Base-by-base conservation (phyloP, 2,797 vertebrate species). In the Poeciliopsis infans region DNA sequence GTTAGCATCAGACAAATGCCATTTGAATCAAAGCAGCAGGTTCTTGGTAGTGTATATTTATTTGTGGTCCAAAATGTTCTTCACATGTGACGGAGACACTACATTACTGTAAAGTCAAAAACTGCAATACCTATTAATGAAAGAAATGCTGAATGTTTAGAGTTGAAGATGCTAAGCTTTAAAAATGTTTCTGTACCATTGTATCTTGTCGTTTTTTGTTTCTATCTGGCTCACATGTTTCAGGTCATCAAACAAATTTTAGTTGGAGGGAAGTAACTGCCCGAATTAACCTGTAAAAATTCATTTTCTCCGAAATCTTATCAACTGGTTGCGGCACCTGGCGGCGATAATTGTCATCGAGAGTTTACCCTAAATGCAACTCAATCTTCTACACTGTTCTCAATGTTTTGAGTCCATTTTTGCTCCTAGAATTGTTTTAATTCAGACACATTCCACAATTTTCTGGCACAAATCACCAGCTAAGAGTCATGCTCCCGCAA, bases 1-100 rank as follows among this genome's bases (percentile, higher is more conserved):
- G 31, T 18, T 80, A 45, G 68, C 68, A 57, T 20, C 75, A 51
- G 10, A 73, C 11, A 81, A 79, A 83, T 39, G 28, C 75, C 72
- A n/a, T 71, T 71, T 49, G 71, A 76, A 84, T 31, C 51, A 81
- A 70, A 87, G 72, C 57, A 76, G 33, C 20, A 75, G 85, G 33
- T 70, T 33, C 47, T 31, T 70, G 46, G 39, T 76, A 0, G 3
- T 76, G 36, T 41, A 46, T 45, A 33, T n/a, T 43, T 47, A 0
- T n/a, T 36, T 74, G n/a, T 79, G 49, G n/a, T 77, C 69, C 28
- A 57, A 71, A 73, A 68, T 61, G 64, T 31, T 25, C 31, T 23
- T 66, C 57, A 36, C 43, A 16, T 64, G 55, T 28, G 20, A 7
- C n/a, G 11, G 36, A 31, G n/a, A 33, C 12, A 8, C 1, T 8